Evolutionary conservation across 1,140 invertebrate species (phyloP).

Genomic region (Sweltsa coloradensis): DNA sequence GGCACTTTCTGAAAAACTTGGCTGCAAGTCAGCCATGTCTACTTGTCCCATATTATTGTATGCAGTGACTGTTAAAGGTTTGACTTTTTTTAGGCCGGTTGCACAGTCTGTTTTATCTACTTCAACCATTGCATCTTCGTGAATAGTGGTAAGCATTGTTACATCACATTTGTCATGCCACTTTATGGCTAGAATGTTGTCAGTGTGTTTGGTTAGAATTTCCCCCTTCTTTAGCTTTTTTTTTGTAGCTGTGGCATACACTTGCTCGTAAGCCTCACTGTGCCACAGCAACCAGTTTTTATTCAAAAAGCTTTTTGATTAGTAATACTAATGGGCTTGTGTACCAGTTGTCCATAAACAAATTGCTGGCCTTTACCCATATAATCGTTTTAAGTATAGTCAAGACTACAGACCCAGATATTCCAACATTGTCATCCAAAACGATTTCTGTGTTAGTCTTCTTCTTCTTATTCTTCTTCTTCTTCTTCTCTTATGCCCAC

Average conservation of each 20-base stretch:
- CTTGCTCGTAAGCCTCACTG: constrained; percentile 19
- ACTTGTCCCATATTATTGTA: constrained; percentile 27
- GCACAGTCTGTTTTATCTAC: constrained; percentile 14
- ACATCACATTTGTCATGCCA: constrained; percentile 24
- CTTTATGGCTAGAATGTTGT: constrained; percentile 22
- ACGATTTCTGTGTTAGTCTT: constrained; percentile 1
- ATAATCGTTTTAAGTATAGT: not conserved
- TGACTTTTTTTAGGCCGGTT: constrained; percentile 19
- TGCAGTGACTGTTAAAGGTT: constrained; percentile 15
- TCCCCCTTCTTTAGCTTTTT: constrained; percentile 22
- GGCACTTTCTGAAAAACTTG: constrained; percentile 15
- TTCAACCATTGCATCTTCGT: constrained; percentile 18
- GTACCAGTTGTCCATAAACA: constrained; percentile 24
- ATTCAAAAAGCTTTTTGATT: constrained; percentile 16
- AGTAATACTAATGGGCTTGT: constrained; percentile 17
- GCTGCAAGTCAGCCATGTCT: constrained; percentile 25
- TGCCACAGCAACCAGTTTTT: constrained; percentile 21
- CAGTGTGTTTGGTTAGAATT: constrained; percentile 14
- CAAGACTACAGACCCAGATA: not conserved
- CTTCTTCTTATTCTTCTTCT: too few relatives aligned
- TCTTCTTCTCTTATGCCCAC: too few relatives aligned
- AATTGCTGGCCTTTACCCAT: constrained; percentile 10
- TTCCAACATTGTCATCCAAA: not conserved
- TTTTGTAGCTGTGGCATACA: constrained; percentile 21
- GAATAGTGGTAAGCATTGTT: constrained; percentile 21